Conservation (phyloP, 23 tunicate genomes). For the Clavelina lepadiformis region DNA sequence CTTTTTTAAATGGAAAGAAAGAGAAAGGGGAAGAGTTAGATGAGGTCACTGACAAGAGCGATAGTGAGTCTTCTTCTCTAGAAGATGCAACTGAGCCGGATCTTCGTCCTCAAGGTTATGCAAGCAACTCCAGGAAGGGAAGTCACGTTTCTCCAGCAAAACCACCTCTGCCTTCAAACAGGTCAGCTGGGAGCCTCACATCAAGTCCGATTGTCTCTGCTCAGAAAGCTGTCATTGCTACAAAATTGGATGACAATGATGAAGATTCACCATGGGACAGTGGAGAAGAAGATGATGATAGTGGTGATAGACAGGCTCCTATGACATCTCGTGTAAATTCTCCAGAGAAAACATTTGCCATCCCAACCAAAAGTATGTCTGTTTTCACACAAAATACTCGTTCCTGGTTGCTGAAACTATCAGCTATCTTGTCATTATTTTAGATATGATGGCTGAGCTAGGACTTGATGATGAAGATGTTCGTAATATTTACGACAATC, state of each 20-base stretch:
- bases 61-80: background rate
- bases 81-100: background rate
- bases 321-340: background rate
- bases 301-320: background rate
- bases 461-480: slow-evolving; percentile 10
- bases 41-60: background rate
- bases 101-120: slow-evolving; percentile 8
- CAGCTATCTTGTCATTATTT: background rate
- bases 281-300: slow-evolving; percentile 22
- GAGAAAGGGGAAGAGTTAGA: background rate
- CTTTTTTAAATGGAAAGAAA: background rate
- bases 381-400: background rate
- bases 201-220: background rate
- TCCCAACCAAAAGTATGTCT: background rate
- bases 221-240: background rate
- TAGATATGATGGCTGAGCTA: background rate
- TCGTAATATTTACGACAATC: background rate
- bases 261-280: slow-evolving; percentile 77
- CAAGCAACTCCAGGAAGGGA: slow-evolving; percentile 25
- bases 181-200: slow-evolving; percentile 8
- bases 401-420: background rate
- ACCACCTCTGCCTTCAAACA: slow-evolving; percentile 51
- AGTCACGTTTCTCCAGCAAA: slow-evolving; percentile 56
- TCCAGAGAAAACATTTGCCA: background rate
- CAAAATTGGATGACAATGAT: slow-evolving; percentile 6